Evolutionary conservation across 2,888 invertebrate genomes (phyloP).

Genomic region (Dromius quadrimaculatus): DNA sequence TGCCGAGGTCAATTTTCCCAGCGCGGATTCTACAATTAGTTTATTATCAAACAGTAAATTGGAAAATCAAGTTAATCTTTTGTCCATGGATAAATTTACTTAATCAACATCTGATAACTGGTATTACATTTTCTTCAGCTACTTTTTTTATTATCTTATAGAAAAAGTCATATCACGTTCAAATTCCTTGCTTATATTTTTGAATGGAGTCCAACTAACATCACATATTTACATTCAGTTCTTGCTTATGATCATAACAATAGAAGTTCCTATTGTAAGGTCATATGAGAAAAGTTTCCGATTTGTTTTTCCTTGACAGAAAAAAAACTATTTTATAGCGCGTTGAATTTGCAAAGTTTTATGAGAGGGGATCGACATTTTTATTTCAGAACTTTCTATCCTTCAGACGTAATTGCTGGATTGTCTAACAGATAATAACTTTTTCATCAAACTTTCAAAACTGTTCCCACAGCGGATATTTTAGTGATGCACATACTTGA

Average conservation of each 20-base stretch:
- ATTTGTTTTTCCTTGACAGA: neutral
- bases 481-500: no score
- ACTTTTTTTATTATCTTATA: neutral
- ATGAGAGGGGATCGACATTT: slow-evolving; percentile 19
- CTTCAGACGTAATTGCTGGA: neutral
- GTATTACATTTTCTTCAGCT: neutral
- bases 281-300: slow-evolving; percentile 37
- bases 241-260: slow-evolving; percentile 27
- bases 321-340: slow-evolving; percentile 13
- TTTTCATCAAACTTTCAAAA: neutral
- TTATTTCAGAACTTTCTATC: slow-evolving; percentile 17
- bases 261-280: slow-evolving; percentile 26
- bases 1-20: slow-evolving; percentile 18
- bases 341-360: slow-evolving; percentile 27
- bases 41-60: slow-evolving; percentile 7
- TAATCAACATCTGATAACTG: no score
- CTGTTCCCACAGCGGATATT: neutral
- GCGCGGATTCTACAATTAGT: slow-evolving; percentile 9
- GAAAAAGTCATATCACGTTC: no score
- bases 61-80: no score
- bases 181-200: no score
- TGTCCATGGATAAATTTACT: no score
- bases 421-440: neutral
- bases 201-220: slow-evolving; percentile 19
- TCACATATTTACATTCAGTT: slow-evolving; percentile 20